Base-by-base conservation (phyloP, 2,888 invertebrate species). In the Agelastica alni region DNA sequence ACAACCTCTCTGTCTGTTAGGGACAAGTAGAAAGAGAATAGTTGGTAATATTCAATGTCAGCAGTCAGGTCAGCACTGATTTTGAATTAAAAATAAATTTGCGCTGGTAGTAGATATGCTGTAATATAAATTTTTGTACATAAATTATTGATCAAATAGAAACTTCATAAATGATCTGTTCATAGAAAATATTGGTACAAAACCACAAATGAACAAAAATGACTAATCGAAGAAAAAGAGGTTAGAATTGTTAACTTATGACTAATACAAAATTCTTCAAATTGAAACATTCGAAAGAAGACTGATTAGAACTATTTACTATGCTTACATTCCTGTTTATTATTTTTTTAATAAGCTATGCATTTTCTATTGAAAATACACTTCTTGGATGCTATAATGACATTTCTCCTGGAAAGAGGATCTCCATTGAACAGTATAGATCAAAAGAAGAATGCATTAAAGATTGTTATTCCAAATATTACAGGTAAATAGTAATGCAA, bases 341-440 rank as follows among this genome's bases (percentile, higher is more conserved):
- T 31, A 18, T 55, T 26, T 56, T 6, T 34, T 49, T 20, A 3
- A 16, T 58, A 31, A 49, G 32, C 10, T 26, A 12, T 34, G 53
- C 44, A 47, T 43, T 45, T 20, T 51, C 53, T 6, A 42, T 52
- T 31, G 62, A 61, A 46, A 53, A 54, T 44, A 51, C 39, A 16
- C 39, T 62, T 10, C 51, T 66, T 47, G 73, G 73, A 16, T 73
- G 73, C 57, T 72, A 67, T 53, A 64, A 63, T 53, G 61, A 65
- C 45, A 49, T 52, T 36, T 59, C 62, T 20, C 53, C 59, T 26
- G 51, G 56, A 44, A 59, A 55, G 45, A 59, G 52, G 36, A 51
- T 57, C 44, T 53, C 60, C 37, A 53, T 62, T 51, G 59, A 58
- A 48, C 59, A 63, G 44, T 51, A 62, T 28, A 59, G 43, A 36